phyloP scores from a whole-genome alignment of 2,113 vertebrate genomes.

The Phylloscopus whistleri region DNA sequence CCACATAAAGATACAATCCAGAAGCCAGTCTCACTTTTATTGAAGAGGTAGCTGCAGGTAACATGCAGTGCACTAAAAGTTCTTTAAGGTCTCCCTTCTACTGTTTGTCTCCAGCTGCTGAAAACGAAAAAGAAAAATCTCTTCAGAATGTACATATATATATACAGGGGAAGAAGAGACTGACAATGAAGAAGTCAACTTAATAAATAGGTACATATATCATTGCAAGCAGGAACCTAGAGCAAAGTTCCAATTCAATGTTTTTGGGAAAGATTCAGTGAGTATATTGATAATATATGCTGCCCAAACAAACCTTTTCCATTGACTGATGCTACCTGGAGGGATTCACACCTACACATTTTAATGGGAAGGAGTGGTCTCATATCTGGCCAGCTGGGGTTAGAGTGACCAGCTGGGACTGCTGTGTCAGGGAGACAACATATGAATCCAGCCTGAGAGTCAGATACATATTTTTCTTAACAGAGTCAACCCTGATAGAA shows the following conservation, averaged over 20 bases:
- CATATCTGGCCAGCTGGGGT: neutral
- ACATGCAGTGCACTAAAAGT: neutral
- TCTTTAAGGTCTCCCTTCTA: neutral
- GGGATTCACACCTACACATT: neutral
- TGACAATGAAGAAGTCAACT: neutral
- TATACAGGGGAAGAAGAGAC: neutral
- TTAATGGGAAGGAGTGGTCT: neutral
- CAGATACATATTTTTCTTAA: neutral
- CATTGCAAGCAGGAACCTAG: neutral
- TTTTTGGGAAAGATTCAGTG: neutral
- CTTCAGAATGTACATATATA: neutral
- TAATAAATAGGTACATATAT: neutral
- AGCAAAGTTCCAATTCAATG: neutral
- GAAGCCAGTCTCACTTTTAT: conserved; percentile 29
- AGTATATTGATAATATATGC: neutral
- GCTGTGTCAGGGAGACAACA: neutral
- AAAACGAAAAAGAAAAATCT: neutral
- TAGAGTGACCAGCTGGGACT: neutral
- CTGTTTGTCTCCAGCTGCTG: conserved; percentile 6
- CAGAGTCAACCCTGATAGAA: neutral
- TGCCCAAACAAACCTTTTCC: neutral
- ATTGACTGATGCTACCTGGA: neutral
- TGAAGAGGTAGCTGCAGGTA: conserved; percentile 4
- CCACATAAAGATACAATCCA: conserved; percentile 50
- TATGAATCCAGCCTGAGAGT: neutral